Conservation (phyloP, 1,140 invertebrate species). For the Microplitis mediator region DNA sequence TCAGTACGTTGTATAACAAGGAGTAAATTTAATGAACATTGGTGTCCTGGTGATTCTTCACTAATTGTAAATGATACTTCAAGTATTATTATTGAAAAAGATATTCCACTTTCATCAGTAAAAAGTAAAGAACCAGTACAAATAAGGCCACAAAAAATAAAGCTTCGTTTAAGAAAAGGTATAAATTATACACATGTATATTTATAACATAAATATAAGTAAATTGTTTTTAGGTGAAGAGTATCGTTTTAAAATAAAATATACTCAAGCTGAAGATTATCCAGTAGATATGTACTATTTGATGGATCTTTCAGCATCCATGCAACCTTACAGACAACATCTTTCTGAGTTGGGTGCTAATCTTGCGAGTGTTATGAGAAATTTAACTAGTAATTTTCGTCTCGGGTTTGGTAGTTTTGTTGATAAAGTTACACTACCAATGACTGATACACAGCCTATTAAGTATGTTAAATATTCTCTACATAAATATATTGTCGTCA, state of each 20-base stretch:
- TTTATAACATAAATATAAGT: neutral
- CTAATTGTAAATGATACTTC: constrained; percentile 32
- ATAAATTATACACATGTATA: neutral
- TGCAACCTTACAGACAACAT: constrained; percentile 74
- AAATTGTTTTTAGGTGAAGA: constrained; percentile 40
- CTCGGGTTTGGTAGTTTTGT: constrained; percentile 90
- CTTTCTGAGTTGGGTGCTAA: constrained; percentile 70
- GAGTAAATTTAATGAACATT: constrained; percentile 34
- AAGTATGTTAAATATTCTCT: constrained; percentile 57
- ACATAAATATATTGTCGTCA: neutral
- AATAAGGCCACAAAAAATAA: constrained; percentile 44
- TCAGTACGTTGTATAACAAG: constrained; percentile 39
- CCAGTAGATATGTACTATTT: constrained; percentile 90
- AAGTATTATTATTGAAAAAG: constrained; percentile 22
- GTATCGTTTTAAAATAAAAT: constrained; percentile 45
- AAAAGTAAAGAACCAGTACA: constrained; percentile 40
- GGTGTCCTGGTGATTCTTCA: constrained; percentile 33
- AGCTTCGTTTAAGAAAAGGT: constrained; percentile 40
- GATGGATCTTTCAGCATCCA: constrained; percentile 83
- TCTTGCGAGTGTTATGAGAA: constrained; percentile 71
- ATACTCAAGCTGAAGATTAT: constrained; percentile 75
- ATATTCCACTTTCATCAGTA: constrained; percentile 35
- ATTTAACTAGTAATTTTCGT: constrained; percentile 81
- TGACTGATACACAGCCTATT: constrained; percentile 67
- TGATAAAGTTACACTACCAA: constrained; percentile 85